phyloP scores from a whole-genome alignment of 2,797 vertebrate species.

The Intellagama lesueurii region DNA sequence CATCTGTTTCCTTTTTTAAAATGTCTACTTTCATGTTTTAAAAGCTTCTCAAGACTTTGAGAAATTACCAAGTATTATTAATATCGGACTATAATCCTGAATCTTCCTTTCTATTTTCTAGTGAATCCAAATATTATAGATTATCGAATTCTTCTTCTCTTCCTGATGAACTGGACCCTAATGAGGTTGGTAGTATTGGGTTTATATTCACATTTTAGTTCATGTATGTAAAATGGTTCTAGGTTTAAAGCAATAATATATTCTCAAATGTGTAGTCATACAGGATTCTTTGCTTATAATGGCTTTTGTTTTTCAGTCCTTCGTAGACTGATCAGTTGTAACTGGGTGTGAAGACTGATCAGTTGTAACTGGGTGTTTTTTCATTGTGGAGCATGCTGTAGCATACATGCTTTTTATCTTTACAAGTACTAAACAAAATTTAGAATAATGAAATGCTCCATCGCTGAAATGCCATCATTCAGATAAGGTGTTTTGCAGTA shows the following conservation, averaged over 20 bases:
- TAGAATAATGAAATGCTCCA: not conserved
- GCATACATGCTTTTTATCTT: not conserved
- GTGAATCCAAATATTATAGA: constrained; percentile 76
- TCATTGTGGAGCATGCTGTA: too few relatives aligned
- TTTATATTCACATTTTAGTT: not conserved
- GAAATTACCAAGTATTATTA: not conserved
- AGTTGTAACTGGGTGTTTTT: too few relatives aligned
- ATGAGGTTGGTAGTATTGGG: constrained; percentile 77
- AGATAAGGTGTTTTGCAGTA: not conserved
- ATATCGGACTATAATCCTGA: not conserved
- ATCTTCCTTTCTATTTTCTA: constrained; percentile 58
- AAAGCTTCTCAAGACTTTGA: constrained; percentile 13
- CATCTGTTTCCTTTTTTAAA: not conserved
- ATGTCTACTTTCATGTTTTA: constrained; percentile 10
- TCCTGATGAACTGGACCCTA: constrained; percentile 83
- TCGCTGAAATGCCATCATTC: not conserved
- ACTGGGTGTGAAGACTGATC: not conserved
- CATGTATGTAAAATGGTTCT: not conserved
- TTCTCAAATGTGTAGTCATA: not conserved
- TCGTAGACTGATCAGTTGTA: not conserved
- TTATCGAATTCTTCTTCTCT: constrained; percentile 79
- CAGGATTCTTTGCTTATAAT: not conserved
- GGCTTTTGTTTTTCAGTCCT: not conserved
- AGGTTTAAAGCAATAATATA: not conserved
- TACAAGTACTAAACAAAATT: not conserved